A percentile compares a stretch with the other conserved stretches of the same genome.
Conservation (phyloP, 2,113 vertebrate genomes). For the Cinclus mexicanus region DNA sequence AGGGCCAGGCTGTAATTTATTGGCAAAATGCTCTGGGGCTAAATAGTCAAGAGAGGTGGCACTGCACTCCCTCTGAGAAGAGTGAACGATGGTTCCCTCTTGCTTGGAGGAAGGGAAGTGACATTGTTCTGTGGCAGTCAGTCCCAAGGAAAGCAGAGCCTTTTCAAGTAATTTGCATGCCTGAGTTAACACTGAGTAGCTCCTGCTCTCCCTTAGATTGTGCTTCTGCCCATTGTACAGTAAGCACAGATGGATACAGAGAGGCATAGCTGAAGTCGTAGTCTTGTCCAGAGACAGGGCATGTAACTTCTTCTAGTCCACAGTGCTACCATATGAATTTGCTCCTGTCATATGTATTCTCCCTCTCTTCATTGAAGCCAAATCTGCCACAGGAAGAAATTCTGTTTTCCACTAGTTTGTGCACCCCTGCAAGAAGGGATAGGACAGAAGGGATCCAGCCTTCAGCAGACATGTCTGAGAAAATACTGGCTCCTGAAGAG, state of each 20-base stretch:
- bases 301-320: not conserved
- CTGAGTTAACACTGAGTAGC: not conserved
- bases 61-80: not conserved
- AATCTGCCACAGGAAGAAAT: not conserved
- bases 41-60: not conserved
- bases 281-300: not conserved
- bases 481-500: not conserved
- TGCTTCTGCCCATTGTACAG: not conserved
- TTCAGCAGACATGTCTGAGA: not conserved
- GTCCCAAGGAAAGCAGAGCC: not conserved
- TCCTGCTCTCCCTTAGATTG: not conserved
- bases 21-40: not conserved
- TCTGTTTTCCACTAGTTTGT: not conserved
- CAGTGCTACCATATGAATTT: not conserved
- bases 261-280: not conserved
- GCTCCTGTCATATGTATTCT: not conserved
- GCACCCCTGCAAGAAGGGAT: not conserved
- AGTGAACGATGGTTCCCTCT: not conserved
- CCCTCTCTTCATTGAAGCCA: not conserved
- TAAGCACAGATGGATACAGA: not conserved
- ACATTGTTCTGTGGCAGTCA: not conserved
- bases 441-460: not conserved
- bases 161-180: not conserved
- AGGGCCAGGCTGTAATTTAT: not conserved
- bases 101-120: not conserved